Percentiles rank a stretch among this genome's conserved stretches.
Conservation (phyloP, 2,888 invertebrate species). For the Thera obeliscata region DNA sequence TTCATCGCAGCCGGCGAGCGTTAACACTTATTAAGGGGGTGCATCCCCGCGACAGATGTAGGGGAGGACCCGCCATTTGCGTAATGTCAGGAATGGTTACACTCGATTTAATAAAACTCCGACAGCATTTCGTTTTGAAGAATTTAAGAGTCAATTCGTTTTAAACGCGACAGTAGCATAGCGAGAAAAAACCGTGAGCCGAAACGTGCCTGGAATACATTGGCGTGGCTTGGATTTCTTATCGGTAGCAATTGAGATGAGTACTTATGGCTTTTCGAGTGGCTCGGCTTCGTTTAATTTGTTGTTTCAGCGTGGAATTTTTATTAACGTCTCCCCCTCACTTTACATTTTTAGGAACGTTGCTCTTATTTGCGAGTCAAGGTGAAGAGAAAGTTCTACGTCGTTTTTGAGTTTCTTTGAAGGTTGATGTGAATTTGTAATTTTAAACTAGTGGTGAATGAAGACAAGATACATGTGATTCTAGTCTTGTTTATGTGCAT, state of each 20-base stretch:
- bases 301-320: slow-evolving; percentile 84
- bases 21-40: slow-evolving; percentile 85
- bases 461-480: not conserved
- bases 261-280: slow-evolving; percentile 85
- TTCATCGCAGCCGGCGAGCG: slow-evolving; percentile 82
- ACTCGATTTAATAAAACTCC: slow-evolving; percentile 85
- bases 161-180: slow-evolving; percentile 80
- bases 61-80: slow-evolving; percentile 83
- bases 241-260: slow-evolving; percentile 84
- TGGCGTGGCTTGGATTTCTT: slow-evolving; percentile 83
- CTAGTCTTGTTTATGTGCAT: no score
- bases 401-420: slow-evolving; percentile 53
- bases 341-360: slow-evolving; percentile 74
- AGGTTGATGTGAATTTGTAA: slow-evolving; percentile 23
- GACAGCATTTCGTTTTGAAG: slow-evolving; percentile 82
- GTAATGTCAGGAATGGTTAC: slow-evolving; percentile 84
- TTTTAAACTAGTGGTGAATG: not conserved
- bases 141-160: slow-evolving; percentile 84
- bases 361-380: slow-evolving; percentile 66
- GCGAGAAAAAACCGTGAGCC: slow-evolving; percentile 82
- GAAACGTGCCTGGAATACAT: slow-evolving; percentile 83
- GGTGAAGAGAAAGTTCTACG: slow-evolving; percentile 63
- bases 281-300: slow-evolving; percentile 84
- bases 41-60: slow-evolving; percentile 84
- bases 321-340: slow-evolving; percentile 82